Percentiles rank a stretch among this genome's conserved stretches.
phyloP scores from a whole-genome alignment of 2,888 invertebrate genomes.

The Zootermopsis nevadensis region DNA sequence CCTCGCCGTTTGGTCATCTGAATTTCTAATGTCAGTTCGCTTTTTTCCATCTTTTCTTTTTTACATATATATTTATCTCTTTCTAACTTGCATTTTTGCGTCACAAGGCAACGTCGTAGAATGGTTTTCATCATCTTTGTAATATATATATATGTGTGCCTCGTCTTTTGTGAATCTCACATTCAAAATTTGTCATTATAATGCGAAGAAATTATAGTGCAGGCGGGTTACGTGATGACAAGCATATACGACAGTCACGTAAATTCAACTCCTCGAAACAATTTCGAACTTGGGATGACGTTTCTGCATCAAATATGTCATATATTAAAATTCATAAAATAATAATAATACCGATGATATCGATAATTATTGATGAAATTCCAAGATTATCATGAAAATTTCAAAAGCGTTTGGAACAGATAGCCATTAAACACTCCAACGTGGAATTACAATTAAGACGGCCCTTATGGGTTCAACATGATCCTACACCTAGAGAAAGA shows the following conservation, averaged over 20 bases:
- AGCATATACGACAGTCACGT: not conserved
- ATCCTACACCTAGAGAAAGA: too few species aligned
- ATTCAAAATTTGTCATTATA: slow-evolving; percentile 48
- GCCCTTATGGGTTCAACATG: too few species aligned
- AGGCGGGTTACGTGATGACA: not conserved
- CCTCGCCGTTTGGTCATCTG: slow-evolving; percentile 62
- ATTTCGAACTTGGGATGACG: not conserved
- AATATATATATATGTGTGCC: slow-evolving; percentile 45
- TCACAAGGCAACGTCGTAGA: slow-evolving; percentile 18
- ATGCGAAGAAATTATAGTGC: slow-evolving; percentile 15
- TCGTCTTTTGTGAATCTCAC: slow-evolving; percentile 28
- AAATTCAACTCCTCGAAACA: not conserved
- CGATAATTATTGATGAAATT: not conserved
- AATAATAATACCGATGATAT: not conserved
- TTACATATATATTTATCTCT: slow-evolving; percentile 36
- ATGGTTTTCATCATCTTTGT: slow-evolving; percentile 45
- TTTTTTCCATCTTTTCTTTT: not conserved
- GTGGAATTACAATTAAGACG: too few species aligned
- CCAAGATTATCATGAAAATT: too few species aligned
- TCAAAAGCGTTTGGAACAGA: too few species aligned
- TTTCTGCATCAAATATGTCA: not conserved
- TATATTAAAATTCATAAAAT: not conserved
- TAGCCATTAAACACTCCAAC: too few species aligned
- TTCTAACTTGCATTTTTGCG: slow-evolving; percentile 10
- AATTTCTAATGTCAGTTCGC: slow-evolving; percentile 61